Base-by-base conservation (phyloP, 2,888 invertebrate genomes). In the Agriopis leucophaearia region DNA sequence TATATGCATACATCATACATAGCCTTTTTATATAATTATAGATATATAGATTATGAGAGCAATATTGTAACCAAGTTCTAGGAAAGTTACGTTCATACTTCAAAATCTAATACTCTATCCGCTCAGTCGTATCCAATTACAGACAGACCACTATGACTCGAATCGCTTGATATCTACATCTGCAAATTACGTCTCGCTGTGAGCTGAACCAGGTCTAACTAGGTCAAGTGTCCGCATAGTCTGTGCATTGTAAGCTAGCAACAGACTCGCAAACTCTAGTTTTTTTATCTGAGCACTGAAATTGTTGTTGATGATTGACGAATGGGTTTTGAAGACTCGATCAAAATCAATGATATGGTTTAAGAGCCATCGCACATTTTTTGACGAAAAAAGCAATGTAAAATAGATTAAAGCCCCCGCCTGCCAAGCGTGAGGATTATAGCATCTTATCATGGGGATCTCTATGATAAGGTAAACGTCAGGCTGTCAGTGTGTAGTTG, bases 141-240 rank as follows among this genome's bases (percentile, higher is more conserved):
- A 63, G 54, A 48, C 45, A 59, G 42, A 35, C 48, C 56, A 57
- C 61, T 70, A 68, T 55, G 70, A 63, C 16, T 51, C 61, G 44
- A 60, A 50, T 47, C 62, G 56, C 61, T 66, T 57, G 62, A 62
- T 66, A 57, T 57, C 57, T 50, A 59, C 59, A 59, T 61, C 57
- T 51, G 45, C 66, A 66, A 66, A 58, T 66, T 62, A 62, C 47
- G 18, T 40, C 59, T 27, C 44, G 64, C 58, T 64, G 13, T 12
- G 36, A 51, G 42, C 59, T 59, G 47, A 45, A 18, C 44, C 40
- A 44, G 27, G 42, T 55, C 61, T 57, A 66, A 62, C 64, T 50
- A 15, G 68, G 64, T 68, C 68, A 50, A 68, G 68, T 36, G 45
- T 18, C 59, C 16, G 48, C 38, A 42, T 38, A 56, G 1, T 15